A percentile compares a stretch with the other conserved stretches of the same genome.
These are phyloP conservation scores for Cataglyphis rosenhaueri DNA, from an alignment of 2,888 invertebrate genomes.

Conservation along the genomic window DNA sequence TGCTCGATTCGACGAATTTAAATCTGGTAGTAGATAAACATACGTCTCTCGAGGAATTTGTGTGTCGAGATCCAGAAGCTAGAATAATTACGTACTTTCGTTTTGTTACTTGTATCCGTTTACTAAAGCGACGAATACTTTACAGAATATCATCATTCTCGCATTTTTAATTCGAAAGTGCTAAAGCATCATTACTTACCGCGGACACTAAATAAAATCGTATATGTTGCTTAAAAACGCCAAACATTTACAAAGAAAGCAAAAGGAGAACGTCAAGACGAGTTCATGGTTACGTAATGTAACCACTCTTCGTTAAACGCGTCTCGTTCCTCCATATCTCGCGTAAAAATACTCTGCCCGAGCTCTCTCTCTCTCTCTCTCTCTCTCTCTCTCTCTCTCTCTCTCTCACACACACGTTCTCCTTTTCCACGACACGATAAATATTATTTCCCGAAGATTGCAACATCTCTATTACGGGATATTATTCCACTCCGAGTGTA, in stretches of 20 bases:
- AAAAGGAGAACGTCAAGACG: not conserved
- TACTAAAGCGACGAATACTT: not conserved
- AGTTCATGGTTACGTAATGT: slow-evolving; percentile 1
- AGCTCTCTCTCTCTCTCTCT: not conserved
- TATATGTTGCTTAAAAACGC: not conserved
- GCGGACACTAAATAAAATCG: not conserved
- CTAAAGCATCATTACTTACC: not conserved
- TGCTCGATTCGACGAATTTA: not conserved
- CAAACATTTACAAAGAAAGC: slow-evolving; percentile 2
- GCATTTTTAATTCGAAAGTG: not conserved
- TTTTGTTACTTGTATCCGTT: not conserved
- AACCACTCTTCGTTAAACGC: slow-evolving; percentile 14
- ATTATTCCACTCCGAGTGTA: slow-evolving; percentile 33
- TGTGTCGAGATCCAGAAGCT: not conserved
- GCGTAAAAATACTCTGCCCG: slow-evolving; percentile 25
- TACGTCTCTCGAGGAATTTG: not conserved
- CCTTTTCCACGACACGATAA: slow-evolving; percentile 33
- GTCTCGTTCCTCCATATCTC: not conserved
- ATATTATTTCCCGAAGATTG: slow-evolving; percentile 53
- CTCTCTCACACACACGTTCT: not conserved
- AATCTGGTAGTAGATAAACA: not conserved
- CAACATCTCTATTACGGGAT: slow-evolving; percentile 44
- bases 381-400: not conserved
- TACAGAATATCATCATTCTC: not conserved
- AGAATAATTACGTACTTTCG: not conserved